Conservation (phyloP, 2,113 vertebrate genomes). For the Chaetura pelagica region DNA sequence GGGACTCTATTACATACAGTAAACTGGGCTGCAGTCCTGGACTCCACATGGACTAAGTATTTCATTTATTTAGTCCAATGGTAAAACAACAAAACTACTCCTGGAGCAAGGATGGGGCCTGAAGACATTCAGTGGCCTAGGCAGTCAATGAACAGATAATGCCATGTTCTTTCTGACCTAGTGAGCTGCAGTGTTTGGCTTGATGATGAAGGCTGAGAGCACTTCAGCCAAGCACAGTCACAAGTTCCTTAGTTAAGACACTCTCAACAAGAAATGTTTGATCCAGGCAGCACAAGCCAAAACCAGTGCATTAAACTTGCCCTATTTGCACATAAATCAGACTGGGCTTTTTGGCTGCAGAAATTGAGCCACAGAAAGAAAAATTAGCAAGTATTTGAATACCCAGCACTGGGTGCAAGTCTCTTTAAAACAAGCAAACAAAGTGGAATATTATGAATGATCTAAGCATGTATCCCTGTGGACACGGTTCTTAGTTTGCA, state of each 20-base stretch:
- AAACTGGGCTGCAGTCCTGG: fast-evolving
- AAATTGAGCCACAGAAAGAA: not conserved
- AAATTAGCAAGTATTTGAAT: not conserved
- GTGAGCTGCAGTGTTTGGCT: not conserved
- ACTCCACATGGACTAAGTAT: not conserved
- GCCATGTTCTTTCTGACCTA: not conserved
- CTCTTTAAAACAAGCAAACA: not conserved
- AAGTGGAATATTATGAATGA: not conserved
- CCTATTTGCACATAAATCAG: not conserved
- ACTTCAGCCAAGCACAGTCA: not conserved
- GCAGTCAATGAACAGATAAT: not conserved
- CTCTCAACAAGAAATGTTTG: not conserved
- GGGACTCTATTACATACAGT: not conserved
- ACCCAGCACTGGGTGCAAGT: not conserved
- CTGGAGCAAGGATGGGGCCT: not conserved
- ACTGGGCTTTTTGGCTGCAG: not conserved
- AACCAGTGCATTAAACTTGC: not conserved
- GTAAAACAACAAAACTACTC: not conserved
- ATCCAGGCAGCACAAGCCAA: not conserved
- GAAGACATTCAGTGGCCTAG: not conserved
- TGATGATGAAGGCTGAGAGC: not conserved
- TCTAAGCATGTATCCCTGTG: not conserved
- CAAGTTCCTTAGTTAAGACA: not conserved
- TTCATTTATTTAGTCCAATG: not conserved
- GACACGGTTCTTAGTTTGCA: fast-evolving